phyloP scores from a whole-genome alignment of 2,888 invertebrate species.

The Scaptomyza parva region DNA sequence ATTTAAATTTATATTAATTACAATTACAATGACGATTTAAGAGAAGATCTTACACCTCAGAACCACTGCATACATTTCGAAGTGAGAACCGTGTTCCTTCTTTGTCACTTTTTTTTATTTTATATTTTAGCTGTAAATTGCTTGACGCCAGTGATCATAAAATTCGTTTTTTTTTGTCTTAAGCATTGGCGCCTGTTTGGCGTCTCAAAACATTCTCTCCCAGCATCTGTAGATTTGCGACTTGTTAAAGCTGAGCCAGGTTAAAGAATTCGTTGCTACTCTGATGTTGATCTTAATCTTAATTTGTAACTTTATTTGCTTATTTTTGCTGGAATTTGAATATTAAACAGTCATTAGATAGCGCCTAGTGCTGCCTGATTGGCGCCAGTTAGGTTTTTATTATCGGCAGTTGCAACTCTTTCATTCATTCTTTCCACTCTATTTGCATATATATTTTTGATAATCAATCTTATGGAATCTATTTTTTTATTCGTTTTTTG shows the following conservation, averaged over 20 bases:
- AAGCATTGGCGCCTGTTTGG: slow-evolving; percentile 26
- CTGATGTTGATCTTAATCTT: slow-evolving; percentile 74
- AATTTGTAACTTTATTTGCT: slow-evolving; percentile 59
- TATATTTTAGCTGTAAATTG: slow-evolving; percentile 68
- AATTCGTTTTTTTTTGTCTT: slow-evolving; percentile 19
- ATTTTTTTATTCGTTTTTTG: slow-evolving; percentile 30
- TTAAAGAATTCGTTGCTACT: slow-evolving; percentile 57
- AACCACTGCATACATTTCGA: neutral
- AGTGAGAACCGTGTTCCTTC: slow-evolving; percentile 47
- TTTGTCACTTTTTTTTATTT: slow-evolving; percentile 67
- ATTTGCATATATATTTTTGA: slow-evolving; percentile 4
- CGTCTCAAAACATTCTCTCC: slow-evolving; percentile 42
- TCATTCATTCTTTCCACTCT: slow-evolving; percentile 10
- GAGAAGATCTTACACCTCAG: no score
- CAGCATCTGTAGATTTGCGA: slow-evolving; percentile 21
- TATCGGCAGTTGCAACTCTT: neutral
- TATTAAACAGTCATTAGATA: slow-evolving; percentile 53
- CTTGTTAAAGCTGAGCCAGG: slow-evolving; percentile 36
- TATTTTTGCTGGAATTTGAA: slow-evolving; percentile 54
- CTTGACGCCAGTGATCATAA: slow-evolving; percentile 74
- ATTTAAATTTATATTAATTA: no score
- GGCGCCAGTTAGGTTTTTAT: slow-evolving; percentile 30
- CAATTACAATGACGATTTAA: neutral
- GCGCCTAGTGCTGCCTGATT: slow-evolving; percentile 41
- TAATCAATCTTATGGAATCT: slow-evolving; percentile 61